Evolutionary conservation across 2,888 invertebrate genomes (phyloP).

Genomic region (Trissonchulus sp.): DNA sequence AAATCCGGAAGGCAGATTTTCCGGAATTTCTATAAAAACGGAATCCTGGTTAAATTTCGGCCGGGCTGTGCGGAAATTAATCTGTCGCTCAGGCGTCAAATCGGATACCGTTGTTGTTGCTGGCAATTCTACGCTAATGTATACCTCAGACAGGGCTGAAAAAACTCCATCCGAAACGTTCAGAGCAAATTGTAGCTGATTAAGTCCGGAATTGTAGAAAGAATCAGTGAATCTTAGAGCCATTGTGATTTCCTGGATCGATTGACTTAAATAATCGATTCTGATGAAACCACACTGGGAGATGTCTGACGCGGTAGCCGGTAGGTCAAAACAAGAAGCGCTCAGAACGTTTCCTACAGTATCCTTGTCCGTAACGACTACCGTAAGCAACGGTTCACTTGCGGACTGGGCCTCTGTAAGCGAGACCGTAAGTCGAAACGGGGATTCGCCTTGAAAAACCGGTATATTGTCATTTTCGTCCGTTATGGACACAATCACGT

Average conservation of each 20-base stretch:
- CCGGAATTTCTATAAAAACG: neutral
- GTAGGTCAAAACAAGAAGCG: neutral
- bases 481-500: neutral
- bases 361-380: neutral
- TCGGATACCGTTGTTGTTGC: neutral
- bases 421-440: neutral
- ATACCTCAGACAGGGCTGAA: neutral
- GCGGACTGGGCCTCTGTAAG: too few relatives aligned
- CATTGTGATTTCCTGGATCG: neutral
- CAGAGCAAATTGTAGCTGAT: neutral
- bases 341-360: neutral
- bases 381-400: neutral
- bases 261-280: too few relatives aligned
- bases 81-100: neutral
- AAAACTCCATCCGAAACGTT: neutral
- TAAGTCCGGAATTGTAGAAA: neutral
- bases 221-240: neutral
- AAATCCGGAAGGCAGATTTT: neutral
- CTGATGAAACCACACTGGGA: too few relatives aligned
- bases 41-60: neutral
- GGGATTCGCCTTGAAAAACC: neutral
- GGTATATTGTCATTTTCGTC: neutral
- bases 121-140: neutral
- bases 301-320: too few relatives aligned
- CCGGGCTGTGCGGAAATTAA: neutral